A percentile compares a stretch with the other conserved stretches of the same genome.
Evolutionary conservation across 1,140 invertebrate genomes (phyloP).

Genomic region (Cotesia chilonis): DNA sequence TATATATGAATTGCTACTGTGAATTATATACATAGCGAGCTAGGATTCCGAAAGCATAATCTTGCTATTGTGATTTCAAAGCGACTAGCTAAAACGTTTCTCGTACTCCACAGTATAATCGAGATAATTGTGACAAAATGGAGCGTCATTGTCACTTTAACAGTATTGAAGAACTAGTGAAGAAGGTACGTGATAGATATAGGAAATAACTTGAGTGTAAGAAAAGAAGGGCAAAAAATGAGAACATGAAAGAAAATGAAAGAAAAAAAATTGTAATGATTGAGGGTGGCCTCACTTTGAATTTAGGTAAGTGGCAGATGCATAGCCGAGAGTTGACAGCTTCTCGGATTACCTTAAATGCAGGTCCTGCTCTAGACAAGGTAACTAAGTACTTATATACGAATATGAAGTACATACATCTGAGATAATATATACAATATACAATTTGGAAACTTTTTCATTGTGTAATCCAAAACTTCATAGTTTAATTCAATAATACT

Average conservation of each 20-base stretch:
- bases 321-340: slow-evolving; percentile 43
- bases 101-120: slow-evolving; percentile 32
- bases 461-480: too few relatives aligned
- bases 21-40: background rate
- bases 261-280: slow-evolving; percentile 31
- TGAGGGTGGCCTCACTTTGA: background rate
- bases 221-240: slow-evolving; percentile 7
- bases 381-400: background rate
- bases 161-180: too few relatives aligned
- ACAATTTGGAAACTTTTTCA: too few relatives aligned
- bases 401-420: slow-evolving; percentile 3
- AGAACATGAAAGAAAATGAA: slow-evolving; percentile 19
- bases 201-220: slow-evolving; percentile 9
- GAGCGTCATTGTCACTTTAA: slow-evolving; percentile 37
- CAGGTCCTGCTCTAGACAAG: background rate
- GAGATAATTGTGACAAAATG: slow-evolving; percentile 46
- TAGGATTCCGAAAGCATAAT: background rate
- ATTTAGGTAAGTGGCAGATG: slow-evolving; percentile 44
- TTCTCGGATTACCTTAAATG: slow-evolving; percentile 39
- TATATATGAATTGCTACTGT: background rate
- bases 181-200: slow-evolving; percentile 6
- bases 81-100: slow-evolving; percentile 38
- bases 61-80: slow-evolving; percentile 31
- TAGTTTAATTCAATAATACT: too few relatives aligned
- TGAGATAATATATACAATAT: too few relatives aligned